phyloP scores from a whole-genome alignment of 2,797 vertebrate genomes.

The Paramormyrops hopkinsi region DNA sequence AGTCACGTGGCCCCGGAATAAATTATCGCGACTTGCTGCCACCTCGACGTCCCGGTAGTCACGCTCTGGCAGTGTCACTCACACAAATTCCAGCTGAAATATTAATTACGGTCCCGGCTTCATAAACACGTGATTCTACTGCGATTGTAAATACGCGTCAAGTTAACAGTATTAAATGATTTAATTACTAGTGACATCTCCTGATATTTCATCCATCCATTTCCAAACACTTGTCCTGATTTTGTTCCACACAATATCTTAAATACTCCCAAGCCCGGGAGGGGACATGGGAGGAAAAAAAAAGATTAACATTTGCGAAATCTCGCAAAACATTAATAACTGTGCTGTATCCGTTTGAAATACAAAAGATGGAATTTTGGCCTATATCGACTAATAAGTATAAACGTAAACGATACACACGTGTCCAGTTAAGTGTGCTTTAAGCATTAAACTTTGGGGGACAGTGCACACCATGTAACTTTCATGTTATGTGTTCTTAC shows the following conservation, averaged over 20 bases:
- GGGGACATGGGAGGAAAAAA: too few relatives aligned
- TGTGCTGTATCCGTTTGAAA: too few relatives aligned
- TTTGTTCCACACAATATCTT: neutral
- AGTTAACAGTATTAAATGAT: constrained; percentile 7
- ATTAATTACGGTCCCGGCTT: constrained; percentile 46
- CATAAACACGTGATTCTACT: constrained; percentile 47
- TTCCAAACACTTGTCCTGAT: neutral
- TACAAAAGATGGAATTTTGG: too few relatives aligned
- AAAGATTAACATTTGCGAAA: too few relatives aligned
- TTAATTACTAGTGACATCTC: neutral
- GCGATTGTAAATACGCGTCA: constrained; percentile 56
- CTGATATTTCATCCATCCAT: neutral
- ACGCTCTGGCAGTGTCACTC: neutral
- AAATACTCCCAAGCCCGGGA: neutral
- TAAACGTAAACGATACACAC: too few relatives aligned
- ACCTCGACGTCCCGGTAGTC: neutral
- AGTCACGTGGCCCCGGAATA: neutral
- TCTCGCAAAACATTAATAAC: too few relatives aligned
- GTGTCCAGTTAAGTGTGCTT: too few relatives aligned
- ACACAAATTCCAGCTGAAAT: constrained; percentile 46
- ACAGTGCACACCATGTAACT: too few relatives aligned
- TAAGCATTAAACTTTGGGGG: too few relatives aligned
- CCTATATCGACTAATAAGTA: too few relatives aligned
- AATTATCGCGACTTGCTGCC: neutral
- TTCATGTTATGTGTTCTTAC: too few relatives aligned